A percentile compares a stretch with the other conserved stretches of the same genome.
Conservation (phyloP, 1,140 invertebrate species). For the Heliothis virescens region DNA sequence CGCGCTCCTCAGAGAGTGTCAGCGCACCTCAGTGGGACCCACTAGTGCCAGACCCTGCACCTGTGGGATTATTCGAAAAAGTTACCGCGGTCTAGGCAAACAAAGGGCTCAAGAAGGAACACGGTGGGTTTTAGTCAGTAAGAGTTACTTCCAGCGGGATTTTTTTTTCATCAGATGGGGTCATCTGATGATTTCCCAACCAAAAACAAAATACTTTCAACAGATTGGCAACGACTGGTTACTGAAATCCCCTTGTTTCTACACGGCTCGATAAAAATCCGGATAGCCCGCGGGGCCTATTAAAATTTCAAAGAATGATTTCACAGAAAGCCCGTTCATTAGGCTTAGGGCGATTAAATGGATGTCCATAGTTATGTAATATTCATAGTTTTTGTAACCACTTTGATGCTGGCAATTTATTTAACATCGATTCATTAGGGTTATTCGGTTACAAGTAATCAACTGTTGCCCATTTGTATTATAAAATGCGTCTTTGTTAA, state of each 20-base stretch:
- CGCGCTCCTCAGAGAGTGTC: no score
- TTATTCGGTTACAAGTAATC: background rate
- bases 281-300: constrained; percentile 29
- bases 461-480: no score
- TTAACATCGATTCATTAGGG: background rate
- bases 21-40: no score
- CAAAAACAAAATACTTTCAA: background rate
- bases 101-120: no score
- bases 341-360: constrained; percentile 46
- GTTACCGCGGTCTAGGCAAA: no score
- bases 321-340: constrained; percentile 50
- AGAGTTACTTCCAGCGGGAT: no score
- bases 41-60: no score
- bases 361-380: constrained; percentile 24
- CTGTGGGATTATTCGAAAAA: no score
- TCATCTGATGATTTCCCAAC: background rate
- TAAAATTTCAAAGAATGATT: constrained; percentile 53
- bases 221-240: background rate
- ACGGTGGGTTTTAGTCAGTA: no score
- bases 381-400: constrained; percentile 34
- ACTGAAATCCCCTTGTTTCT: background rate
- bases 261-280: constrained; percentile 26
- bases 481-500: no score
- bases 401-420: background rate
- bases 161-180: no score